Evolutionary conservation across 53 echinoderm and acorn worm genomes (phyloP).

Genomic region (Paracentrotus lividus): DNA sequence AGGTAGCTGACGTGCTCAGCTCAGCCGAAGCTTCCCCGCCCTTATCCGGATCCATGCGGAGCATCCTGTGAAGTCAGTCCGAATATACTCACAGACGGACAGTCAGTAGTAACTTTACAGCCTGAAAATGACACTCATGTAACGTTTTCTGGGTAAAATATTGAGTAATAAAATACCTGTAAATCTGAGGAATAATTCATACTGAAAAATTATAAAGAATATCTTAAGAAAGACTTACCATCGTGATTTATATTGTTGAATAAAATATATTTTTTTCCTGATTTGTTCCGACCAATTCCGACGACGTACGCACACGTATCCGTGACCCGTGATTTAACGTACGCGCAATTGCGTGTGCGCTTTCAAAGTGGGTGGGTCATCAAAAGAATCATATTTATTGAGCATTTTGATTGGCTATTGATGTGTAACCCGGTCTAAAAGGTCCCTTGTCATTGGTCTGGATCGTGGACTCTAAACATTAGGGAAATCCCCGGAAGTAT

Average conservation of each 20-base stretch:
- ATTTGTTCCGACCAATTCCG: background rate
- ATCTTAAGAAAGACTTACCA: background rate
- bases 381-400: background rate
- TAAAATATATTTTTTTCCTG: background rate
- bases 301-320: background rate
- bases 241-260: background rate
- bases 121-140: background rate
- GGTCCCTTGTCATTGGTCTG: background rate
- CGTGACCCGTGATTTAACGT: background rate
- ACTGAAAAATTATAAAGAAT: background rate
- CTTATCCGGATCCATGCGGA: background rate
- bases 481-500: constrained; percentile 41
- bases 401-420: background rate
- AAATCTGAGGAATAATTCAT: background rate
- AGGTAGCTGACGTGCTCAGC: too few species aligned
- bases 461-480: background rate
- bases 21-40: background rate
- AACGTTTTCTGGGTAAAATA: background rate
- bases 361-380: background rate
- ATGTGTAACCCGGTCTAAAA: background rate
- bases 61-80: background rate
- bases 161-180: background rate
- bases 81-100: background rate
- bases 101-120: background rate
- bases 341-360: background rate